Percentiles rank a stretch among this genome's conserved stretches.
These are phyloP conservation scores for Scaptomyza parva DNA, from an alignment of 2,888 invertebrate genomes.

Conservation along the genomic window DNA sequence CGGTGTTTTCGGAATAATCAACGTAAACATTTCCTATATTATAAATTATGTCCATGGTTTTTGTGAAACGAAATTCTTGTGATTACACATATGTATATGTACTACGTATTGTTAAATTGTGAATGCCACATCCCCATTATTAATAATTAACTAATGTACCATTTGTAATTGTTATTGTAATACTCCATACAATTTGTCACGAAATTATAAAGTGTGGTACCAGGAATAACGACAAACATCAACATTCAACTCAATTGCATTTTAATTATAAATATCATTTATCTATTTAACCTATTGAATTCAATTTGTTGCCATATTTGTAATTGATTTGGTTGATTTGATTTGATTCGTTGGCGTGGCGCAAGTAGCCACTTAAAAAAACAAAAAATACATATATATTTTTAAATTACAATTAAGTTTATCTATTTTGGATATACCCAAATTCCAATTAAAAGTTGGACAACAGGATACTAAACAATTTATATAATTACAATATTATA, in stretches of 20 bases:
- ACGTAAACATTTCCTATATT: slow-evolving; percentile 41
- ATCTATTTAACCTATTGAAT: slow-evolving; percentile 23
- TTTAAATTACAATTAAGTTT: slow-evolving; percentile 50
- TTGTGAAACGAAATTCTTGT: slow-evolving; percentile 75
- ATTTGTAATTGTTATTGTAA: slow-evolving; percentile 50
- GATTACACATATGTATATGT: slow-evolving; percentile 62
- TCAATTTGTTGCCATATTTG: slow-evolving; percentile 51
- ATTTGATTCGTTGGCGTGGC: slow-evolving; percentile 41
- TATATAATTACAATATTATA: slow-evolving; percentile 41
- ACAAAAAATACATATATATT: slow-evolving; percentile 10
- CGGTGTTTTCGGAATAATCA: slow-evolving; percentile 48
- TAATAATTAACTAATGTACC: slow-evolving; percentile 38
- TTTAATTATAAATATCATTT: slow-evolving; percentile 31
- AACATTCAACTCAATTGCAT: slow-evolving; percentile 56
- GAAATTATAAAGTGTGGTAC: slow-evolving; percentile 57
- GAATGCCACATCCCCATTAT: slow-evolving; percentile 33
- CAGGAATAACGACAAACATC: slow-evolving; percentile 15
- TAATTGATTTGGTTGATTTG: slow-evolving; percentile 38
- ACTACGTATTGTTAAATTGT: slow-evolving; percentile 62
- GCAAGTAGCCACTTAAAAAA: slow-evolving; percentile 32
- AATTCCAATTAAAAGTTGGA: slow-evolving; percentile 40
- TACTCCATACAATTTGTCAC: slow-evolving; percentile 40
- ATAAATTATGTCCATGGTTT: slow-evolving; percentile 64
- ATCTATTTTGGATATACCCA: slow-evolving; percentile 20
- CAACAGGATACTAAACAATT: slow-evolving; percentile 35